phyloP scores from a whole-genome alignment of 2,113 vertebrate genomes.

The Merops nubicus region DNA sequence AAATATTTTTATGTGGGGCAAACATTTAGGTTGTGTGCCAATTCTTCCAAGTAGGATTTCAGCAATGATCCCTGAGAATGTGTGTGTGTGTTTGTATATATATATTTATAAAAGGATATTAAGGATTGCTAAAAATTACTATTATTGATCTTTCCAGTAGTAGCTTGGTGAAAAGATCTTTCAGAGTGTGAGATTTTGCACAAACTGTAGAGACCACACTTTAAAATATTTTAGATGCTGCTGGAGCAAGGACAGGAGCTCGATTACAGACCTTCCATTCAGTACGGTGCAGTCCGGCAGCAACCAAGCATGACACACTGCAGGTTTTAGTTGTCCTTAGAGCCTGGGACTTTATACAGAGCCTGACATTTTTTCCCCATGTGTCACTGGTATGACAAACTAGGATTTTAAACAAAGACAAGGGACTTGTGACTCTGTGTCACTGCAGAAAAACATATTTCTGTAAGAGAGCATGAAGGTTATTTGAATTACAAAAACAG shows the following conservation, averaged over 20 bases:
- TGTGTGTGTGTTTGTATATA: not conserved
- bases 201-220: not conserved
- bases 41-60: not conserved
- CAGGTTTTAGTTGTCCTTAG: not conserved
- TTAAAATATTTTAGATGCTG: not conserved
- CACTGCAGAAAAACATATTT: not conserved
- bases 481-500: not conserved
- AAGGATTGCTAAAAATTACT: not conserved
- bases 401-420: not conserved
- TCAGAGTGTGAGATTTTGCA: not conserved
- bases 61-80: not conserved
- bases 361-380: too few relatives aligned
- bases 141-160: not conserved
- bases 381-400: not conserved
- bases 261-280: not conserved
- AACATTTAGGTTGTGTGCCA: not conserved
- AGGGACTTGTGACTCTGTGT: not conserved
- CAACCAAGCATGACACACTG: not conserved
- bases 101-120: not conserved
- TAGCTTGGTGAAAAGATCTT: not conserved
- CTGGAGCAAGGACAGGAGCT: not conserved
- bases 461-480: not conserved
- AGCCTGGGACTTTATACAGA: not conserved
- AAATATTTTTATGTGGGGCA: not conserved
- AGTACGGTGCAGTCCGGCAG: not conserved